A percentile compares a stretch with the other conserved stretches of the same genome.
Evolutionary conservation across 2,797 vertebrate species (phyloP).

Genomic region (Syncerus caffer): DNA sequence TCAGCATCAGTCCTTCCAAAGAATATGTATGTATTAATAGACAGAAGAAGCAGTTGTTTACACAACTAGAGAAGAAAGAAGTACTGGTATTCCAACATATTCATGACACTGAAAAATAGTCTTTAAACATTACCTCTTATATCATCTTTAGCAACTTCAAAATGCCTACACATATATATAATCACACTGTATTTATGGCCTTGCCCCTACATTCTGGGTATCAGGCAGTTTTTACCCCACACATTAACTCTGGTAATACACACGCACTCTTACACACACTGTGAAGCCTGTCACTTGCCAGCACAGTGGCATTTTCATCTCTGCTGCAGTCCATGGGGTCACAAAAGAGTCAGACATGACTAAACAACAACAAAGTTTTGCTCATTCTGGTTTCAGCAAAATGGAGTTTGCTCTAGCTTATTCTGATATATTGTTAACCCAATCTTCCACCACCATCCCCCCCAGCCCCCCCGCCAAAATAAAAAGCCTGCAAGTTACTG

Average conservation of each 20-base stretch:
- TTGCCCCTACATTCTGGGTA: no score
- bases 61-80: not conserved
- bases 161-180: not conserved
- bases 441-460: not conserved
- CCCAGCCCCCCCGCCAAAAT: no score
- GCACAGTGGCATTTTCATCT: not conserved
- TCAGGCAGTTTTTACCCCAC: accelerated
- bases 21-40: not conserved
- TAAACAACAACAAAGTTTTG: not conserved
- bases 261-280: accelerated
- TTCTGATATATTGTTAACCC: not conserved
- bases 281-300: accelerated
- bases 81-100: accelerated
- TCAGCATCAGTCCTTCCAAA: not conserved
- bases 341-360: not conserved
- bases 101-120: accelerated
- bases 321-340: not conserved
- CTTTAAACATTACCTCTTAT: not conserved
- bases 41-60: not conserved
- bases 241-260: no score
- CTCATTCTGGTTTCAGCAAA: not conserved
- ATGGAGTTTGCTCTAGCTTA: not conserved
- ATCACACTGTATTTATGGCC: accelerated
- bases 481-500: not conserved
- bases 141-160: not conserved